phyloP scores from a whole-genome alignment of 2,797 vertebrate genomes.

The Prunella strophiata region DNA sequence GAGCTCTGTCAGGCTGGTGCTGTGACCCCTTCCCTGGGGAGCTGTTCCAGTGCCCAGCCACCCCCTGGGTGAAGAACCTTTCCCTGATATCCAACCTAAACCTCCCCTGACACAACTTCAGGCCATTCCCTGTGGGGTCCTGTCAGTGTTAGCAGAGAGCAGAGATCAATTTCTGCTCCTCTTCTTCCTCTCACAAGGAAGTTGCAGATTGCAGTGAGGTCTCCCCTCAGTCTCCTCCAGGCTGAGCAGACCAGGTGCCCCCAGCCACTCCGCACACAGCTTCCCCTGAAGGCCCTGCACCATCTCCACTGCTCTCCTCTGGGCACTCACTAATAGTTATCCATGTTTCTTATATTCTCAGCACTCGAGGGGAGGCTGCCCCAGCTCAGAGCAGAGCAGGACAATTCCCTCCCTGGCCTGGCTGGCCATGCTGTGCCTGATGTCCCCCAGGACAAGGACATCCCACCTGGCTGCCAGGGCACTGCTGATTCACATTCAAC shows the following conservation, averaged over 20 bases:
- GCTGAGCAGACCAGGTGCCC: neutral
- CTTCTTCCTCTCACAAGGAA: neutral
- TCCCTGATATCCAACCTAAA: neutral
- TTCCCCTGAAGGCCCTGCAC: neutral
- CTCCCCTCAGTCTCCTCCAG: neutral
- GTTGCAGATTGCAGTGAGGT: fast-evolving
- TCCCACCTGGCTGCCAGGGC: neutral
- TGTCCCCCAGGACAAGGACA: neutral
- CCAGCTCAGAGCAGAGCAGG: neutral
- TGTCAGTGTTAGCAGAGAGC: fast-evolving
- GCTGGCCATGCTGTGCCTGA: neutral
- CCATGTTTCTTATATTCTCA: neutral
- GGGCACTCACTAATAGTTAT: no score
- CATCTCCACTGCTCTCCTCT: neutral
- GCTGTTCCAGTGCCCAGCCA: fast-evolving
- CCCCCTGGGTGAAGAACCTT: fast-evolving
- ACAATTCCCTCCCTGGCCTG: neutral
- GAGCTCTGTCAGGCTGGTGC: neutral
- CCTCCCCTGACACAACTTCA: neutral
- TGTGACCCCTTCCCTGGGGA: neutral
- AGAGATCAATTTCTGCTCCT: neutral
- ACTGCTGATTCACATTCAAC: neutral
- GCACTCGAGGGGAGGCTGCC: fast-evolving
- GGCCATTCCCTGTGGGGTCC: neutral
- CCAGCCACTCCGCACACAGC: neutral